Base-by-base conservation (phyloP, 2,888 invertebrate genomes). In the Monochamus alternatus region DNA sequence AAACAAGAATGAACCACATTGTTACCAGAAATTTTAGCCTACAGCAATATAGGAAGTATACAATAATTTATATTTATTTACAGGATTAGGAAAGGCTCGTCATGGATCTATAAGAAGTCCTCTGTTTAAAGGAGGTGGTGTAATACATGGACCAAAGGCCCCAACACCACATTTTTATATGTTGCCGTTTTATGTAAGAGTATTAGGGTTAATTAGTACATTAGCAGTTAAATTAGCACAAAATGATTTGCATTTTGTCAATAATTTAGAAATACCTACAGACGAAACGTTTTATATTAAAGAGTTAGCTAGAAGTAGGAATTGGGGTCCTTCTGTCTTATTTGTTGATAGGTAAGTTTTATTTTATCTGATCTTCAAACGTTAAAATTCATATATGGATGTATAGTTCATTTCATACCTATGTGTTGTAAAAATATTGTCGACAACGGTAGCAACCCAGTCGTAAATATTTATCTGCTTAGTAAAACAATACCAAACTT, bases 291-390 rank as follows among this genome's bases (percentile, higher is more conserved):
- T 93, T 84, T 98, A 93, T 86, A 89, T 99, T 8, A 90, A 93
- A 82, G 94, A 97, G 82, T 89, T 99, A 68, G 93, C 96, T 44
- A 94, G 95, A 82, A 91, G 93, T 60, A 92, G 99, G 81, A 94
- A 95, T 87, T 99, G 99, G 99, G 99, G 99, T 10, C 95, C 97
- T 55, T 97, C 98, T 9, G 97, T 98, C 10, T 90, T 99, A 0
- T 94, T 99, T 89, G 92, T 99, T 70, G 97, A 99, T 89, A 95
- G 94, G 94, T 96, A 93, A 91, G 82, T 75, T 67, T 74, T 63
- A 51, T 5, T 31, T 43, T 52, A 30, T 62, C 22, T 22, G 22
- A 22, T 22, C 0, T 22, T 22, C 22, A 22, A 22, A 1, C 22
- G n/a, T n/a, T n/a, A n/a, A n/a, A n/a, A n/a, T n/a, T n/a, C n/a